Percentiles rank a stretch among this genome's conserved stretches.
phyloP scores from a whole-genome alignment of 1,140 invertebrate species.

The Hormaphis cornu region DNA sequence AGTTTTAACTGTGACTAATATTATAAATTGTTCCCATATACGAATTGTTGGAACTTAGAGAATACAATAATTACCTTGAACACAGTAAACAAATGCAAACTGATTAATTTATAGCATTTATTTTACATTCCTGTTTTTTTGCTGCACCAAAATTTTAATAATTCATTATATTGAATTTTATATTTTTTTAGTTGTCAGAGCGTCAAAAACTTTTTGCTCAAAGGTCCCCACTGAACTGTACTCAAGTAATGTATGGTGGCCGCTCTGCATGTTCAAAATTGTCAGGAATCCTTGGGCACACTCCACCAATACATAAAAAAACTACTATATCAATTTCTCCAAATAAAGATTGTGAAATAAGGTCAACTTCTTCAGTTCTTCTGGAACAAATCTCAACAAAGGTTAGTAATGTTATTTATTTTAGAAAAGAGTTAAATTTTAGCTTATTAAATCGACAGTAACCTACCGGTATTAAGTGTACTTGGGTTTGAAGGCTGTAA shows the following conservation, averaged over 20 bases:
- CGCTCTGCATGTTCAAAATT: slow-evolving; percentile 8
- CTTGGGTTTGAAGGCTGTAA: no score
- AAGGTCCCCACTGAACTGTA: slow-evolving; percentile 17
- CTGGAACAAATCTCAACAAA: slow-evolving; percentile 9
- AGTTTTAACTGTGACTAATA: no score
- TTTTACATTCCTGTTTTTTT: no score
- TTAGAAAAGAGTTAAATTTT: no score
- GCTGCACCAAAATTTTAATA: no score
- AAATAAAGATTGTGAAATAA: slow-evolving; percentile 10
- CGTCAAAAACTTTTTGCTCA: slow-evolving; percentile 22
- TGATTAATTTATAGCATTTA: no score
- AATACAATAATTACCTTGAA: no score
- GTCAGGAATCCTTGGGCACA: slow-evolving; percentile 12
- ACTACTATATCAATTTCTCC: slow-evolving; percentile 7
- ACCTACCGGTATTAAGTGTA: no score
- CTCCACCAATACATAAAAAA: slow-evolving; percentile 24
- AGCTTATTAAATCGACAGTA: no score
- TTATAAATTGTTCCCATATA: no score
- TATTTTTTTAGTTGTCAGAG: slow-evolving; percentile 4
- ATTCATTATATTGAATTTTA: neutral
- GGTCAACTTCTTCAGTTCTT: slow-evolving; percentile 12
- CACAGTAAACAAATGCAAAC: no score
- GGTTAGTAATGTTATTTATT: neutral
- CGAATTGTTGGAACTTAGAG: no score
- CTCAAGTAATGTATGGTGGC: slow-evolving; percentile 23